phyloP scores from a whole-genome alignment of 2,888 invertebrate species.

The Melanostoma mellinum region DNA sequence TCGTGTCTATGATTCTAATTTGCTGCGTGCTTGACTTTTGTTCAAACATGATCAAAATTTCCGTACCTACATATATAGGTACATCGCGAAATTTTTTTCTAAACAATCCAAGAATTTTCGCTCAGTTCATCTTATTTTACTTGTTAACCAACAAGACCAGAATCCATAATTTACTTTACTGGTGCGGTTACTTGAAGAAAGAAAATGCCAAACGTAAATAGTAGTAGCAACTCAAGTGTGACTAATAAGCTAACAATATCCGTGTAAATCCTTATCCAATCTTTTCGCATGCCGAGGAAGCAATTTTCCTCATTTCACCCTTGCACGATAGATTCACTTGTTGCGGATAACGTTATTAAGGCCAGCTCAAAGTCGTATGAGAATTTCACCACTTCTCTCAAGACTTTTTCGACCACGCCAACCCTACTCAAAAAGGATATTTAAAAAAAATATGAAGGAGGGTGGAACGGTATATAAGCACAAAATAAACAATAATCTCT shows the following conservation, averaged over 20 bases:
- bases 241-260: conserved; percentile 54
- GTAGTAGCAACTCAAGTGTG: conserved; percentile 42
- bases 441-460: conserved; percentile 37
- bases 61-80: no score
- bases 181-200: conserved; percentile 7
- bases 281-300: conserved; percentile 49
- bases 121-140: no score
- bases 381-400: conserved; percentile 18
- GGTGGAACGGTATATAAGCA: conserved; percentile 49
- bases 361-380: background rate
- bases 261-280: conserved; percentile 56
- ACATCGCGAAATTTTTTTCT: no score
- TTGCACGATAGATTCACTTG: conserved; percentile 59
- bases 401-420: conserved; percentile 25
- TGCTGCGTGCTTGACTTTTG: background rate
- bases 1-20: background rate
- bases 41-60: no score
- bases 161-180: conserved; percentile 40
- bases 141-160: no score
- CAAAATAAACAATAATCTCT: conserved; percentile 62
- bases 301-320: conserved; percentile 33
- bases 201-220: conserved; percentile 22
- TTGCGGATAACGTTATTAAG: conserved; percentile 24
- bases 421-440: conserved; percentile 28
- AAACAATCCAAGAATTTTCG: no score